A percentile compares a stretch with the other conserved stretches of the same genome.
Conservation (phyloP, 2,797 vertebrate species). For the Cottoperca gobio region DNA sequence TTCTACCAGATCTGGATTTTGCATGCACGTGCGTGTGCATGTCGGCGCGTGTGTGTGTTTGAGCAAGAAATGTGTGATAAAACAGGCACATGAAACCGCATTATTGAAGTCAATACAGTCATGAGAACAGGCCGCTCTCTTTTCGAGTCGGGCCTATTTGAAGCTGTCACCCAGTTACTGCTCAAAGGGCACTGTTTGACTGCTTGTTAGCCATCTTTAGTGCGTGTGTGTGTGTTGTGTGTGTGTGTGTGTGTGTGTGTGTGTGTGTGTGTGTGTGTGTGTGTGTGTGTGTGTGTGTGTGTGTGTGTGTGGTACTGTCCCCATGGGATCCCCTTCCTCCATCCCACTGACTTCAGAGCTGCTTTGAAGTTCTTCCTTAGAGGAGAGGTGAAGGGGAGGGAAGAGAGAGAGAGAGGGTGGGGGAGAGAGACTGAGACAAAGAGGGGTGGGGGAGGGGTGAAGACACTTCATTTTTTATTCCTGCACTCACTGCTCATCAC, state of each 20-base stretch:
- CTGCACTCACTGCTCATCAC: constrained; percentile 3
- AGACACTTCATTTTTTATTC: constrained; percentile 41
- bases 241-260: constrained; percentile 33
- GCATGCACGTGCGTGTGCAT: background rate
- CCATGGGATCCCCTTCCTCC: constrained; percentile 65
- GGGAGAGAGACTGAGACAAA: constrained; percentile 39
- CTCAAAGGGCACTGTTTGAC: constrained; percentile 71
- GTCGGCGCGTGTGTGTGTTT: constrained; percentile 3
- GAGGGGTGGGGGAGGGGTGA: constrained; percentile 18
- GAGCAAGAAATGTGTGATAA: constrained; percentile 24
- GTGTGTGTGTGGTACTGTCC: constrained; percentile 42
- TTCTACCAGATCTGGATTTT: constrained; percentile 20
- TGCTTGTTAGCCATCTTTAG: constrained; percentile 73
- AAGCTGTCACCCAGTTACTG: constrained; percentile 70
- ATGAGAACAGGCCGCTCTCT: constrained; percentile 50
- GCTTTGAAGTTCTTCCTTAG: constrained; percentile 79
- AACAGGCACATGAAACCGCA: constrained; percentile 54
- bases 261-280: constrained; percentile 28
- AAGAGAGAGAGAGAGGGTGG: background rate
- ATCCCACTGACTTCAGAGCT: constrained; percentile 77
- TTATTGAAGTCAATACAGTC: constrained; percentile 67
- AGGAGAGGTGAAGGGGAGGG: constrained; percentile 59
- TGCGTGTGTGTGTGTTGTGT: constrained; percentile 32
- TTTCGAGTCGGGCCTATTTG: constrained; percentile 60
- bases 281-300: constrained; percentile 17